These are phyloP conservation scores for Channa striata DNA, from an alignment of 2,797 vertebrate species.

Conservation along the genomic window DNA sequence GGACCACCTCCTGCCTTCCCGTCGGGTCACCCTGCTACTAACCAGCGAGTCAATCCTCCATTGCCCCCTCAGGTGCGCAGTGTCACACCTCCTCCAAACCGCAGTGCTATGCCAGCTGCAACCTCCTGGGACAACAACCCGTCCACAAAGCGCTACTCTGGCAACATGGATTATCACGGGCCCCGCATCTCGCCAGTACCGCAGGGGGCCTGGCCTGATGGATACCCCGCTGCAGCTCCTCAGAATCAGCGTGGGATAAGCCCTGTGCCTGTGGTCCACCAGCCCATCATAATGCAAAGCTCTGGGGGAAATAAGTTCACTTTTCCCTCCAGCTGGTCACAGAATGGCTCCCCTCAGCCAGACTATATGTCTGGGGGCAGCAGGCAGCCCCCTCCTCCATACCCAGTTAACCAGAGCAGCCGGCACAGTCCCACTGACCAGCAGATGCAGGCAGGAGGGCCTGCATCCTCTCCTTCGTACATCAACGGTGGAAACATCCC, in stretches of 20 bases:
- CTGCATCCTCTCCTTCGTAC: conserved; percentile 88
- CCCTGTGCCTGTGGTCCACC: conserved; percentile 90
- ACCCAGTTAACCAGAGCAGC: conserved; percentile 88
- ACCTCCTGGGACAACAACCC: conserved; percentile 92
- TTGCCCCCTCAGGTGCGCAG: conserved; percentile 94
- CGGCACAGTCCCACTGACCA: conserved; percentile 91
- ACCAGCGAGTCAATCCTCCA: conserved; percentile 92
- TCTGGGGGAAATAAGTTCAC: conserved; percentile 91
- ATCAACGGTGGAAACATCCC: conserved; percentile 91
- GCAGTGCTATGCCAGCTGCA: conserved; percentile 86
- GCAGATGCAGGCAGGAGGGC: conserved; percentile 89
- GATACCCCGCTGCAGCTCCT: conserved; percentile 86
- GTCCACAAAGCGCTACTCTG: conserved; percentile 93
- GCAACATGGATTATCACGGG: conserved; percentile 93
- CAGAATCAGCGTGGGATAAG: conserved; percentile 92
- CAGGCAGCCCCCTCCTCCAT: conserved; percentile 93
- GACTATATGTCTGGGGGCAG: conserved; percentile 88
- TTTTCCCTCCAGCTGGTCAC: conserved; percentile 90
- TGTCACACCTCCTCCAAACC: conserved; percentile 92
- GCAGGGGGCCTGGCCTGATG: conserved; percentile 90
- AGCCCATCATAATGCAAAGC: conserved; percentile 96
- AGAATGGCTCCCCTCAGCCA: conserved; percentile 88
- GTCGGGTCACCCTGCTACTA: conserved; percentile 87
- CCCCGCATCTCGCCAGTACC: conserved; percentile 95
- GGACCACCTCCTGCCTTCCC: conserved; percentile 88